Conservation (phyloP, 2,797 vertebrate genomes). For the Manis javanica region DNA sequence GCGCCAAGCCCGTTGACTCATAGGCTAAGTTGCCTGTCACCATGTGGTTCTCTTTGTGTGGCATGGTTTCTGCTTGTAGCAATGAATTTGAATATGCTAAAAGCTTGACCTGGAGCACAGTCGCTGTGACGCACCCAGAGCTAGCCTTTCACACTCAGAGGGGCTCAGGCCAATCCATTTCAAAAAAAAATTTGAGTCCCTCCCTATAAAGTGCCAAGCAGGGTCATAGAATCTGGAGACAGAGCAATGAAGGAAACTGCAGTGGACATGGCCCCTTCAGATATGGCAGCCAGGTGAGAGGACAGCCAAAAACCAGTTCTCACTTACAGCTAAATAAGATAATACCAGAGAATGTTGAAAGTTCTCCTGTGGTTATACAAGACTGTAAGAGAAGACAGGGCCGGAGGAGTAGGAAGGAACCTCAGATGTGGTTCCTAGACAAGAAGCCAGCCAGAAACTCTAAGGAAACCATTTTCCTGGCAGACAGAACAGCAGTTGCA, state of each 20-base stretch:
- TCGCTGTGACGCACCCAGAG: neutral
- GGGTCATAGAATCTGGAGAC: neutral
- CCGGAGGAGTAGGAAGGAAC: neutral
- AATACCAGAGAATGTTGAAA: neutral
- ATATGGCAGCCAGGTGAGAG: neutral
- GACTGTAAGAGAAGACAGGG: fast-evolving
- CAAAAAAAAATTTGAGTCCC: neutral
- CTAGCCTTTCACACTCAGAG: neutral
- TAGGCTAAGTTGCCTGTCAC: neutral
- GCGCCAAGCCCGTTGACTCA: neutral
- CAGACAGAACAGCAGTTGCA: neutral
- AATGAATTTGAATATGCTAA: neutral
- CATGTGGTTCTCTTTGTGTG: fast-evolving
- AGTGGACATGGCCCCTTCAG: fast-evolving
- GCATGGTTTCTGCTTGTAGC: neutral
- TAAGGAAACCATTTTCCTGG: fast-evolving
- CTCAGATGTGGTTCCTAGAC: neutral
- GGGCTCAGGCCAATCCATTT: neutral
- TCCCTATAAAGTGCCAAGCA: neutral
- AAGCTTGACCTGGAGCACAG: neutral
- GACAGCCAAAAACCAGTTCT: too few species aligned
- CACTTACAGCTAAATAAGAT: too few species aligned
- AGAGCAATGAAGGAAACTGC: neutral
- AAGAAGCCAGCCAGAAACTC: neutral
- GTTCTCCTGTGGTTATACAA: neutral